A percentile compares a stretch with the other conserved stretches of the same genome.
Conservation (phyloP, 2,113 vertebrate species). For the Seriola rivoliana region DNA sequence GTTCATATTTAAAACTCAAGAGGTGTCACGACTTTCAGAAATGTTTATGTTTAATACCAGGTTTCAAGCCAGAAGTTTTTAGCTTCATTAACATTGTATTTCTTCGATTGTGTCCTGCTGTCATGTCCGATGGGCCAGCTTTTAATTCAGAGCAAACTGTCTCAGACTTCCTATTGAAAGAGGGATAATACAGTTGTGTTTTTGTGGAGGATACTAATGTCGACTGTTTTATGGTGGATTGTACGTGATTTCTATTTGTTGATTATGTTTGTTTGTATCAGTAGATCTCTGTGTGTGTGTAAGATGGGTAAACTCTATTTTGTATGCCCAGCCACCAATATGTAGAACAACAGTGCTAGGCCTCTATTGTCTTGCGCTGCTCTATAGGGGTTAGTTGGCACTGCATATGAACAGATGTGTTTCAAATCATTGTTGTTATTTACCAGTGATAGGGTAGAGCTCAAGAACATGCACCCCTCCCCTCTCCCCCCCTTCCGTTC, state of each 20-base stretch:
- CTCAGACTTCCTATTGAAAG: conserved; percentile 63
- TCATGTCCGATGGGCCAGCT: conserved; percentile 55
- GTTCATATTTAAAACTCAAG: conserved; percentile 2
- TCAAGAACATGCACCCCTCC: conserved; percentile 73
- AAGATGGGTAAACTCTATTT: conserved; percentile 64
- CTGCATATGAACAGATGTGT: conserved; percentile 70
- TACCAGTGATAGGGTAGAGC: conserved; percentile 71
- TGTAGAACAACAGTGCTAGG: conserved; percentile 65
- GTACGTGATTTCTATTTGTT: conserved; percentile 58
- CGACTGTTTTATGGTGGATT: conserved; percentile 46
- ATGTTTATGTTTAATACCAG: conserved; percentile 31
- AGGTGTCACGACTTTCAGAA: conserved; percentile 10
- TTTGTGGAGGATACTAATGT: conserved; percentile 55
- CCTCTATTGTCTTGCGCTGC: conserved; percentile 69
- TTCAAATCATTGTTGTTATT: conserved; percentile 82
- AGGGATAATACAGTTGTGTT: conserved; percentile 56
- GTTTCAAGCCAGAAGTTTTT: conserved; percentile 18
- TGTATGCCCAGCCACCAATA: conserved; percentile 70
- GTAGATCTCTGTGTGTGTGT: conserved; percentile 38
- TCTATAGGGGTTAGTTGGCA: conserved; percentile 72
- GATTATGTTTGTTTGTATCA: conserved; percentile 65
- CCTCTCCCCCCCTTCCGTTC: conserved; percentile 8
- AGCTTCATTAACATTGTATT: conserved; percentile 46
- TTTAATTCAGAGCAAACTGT: conserved; percentile 56
- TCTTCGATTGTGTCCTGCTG: conserved; percentile 52